These are phyloP conservation scores for Champsocephalus esox DNA, from an alignment of 2,797 vertebrate species.

Conservation along the genomic window DNA sequence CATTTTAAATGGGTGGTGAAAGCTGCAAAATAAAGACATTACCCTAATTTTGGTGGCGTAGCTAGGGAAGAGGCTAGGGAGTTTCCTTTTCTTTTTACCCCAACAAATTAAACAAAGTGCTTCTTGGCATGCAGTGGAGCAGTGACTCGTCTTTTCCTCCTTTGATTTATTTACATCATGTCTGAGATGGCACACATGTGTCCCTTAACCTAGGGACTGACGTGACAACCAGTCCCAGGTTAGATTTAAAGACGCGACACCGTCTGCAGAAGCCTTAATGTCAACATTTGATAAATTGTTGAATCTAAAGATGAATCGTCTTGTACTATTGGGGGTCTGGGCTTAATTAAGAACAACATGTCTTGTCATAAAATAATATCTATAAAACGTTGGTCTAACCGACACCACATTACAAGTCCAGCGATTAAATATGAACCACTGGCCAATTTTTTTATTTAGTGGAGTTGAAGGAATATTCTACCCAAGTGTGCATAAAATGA, in stretches of 20 bases:
- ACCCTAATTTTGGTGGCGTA: slow-evolving; percentile 46
- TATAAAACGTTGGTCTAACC: background rate
- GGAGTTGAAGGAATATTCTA: slow-evolving; percentile 15
- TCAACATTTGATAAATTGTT: slow-evolving; percentile 12
- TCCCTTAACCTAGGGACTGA: slow-evolving; percentile 47
- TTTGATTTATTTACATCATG: slow-evolving; percentile 72
- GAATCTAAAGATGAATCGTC: slow-evolving; percentile 26
- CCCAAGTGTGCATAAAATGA: slow-evolving; percentile 18
- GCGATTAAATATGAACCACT: slow-evolving; percentile 43
- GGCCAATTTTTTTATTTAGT: slow-evolving; percentile 5
- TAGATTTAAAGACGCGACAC: slow-evolving; percentile 31
- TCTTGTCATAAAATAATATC: slow-evolving; percentile 15
- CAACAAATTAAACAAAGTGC: slow-evolving; percentile 62
- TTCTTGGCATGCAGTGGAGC: slow-evolving; percentile 61
- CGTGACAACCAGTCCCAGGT: slow-evolving; percentile 19
- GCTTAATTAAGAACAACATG: slow-evolving; percentile 32
- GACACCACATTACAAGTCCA: background rate
- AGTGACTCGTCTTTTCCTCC: slow-evolving; percentile 75
- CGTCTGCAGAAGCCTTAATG: slow-evolving; percentile 18
- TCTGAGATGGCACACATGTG: slow-evolving; percentile 61
- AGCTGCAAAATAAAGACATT: slow-evolving; percentile 73
- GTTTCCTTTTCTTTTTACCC: slow-evolving; percentile 63
- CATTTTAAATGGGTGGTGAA: slow-evolving; percentile 77
- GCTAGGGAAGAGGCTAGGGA: slow-evolving; percentile 51
- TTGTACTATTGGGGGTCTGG: background rate